Evolutionary conservation across 1,140 invertebrate genomes (phyloP).

Genomic region (Pemphigus obesinymphae): DNA sequence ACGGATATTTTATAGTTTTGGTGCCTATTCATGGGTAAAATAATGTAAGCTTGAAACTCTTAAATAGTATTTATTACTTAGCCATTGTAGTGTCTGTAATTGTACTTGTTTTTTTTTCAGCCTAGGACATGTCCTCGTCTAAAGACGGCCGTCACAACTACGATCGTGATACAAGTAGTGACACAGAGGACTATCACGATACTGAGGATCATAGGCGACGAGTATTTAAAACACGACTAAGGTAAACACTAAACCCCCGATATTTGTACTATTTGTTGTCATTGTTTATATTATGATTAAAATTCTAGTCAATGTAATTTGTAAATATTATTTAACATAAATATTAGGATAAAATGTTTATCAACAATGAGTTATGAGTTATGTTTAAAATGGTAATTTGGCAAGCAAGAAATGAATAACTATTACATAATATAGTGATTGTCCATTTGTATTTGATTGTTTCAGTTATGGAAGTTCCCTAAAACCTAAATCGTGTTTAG

Average conservation of each 20-base stretch:
- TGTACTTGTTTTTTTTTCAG: not conserved
- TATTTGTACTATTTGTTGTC: not conserved
- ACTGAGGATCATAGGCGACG: constrained; percentile 59
- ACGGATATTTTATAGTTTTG: not conserved
- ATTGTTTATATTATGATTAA: not conserved
- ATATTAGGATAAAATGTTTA: not conserved
- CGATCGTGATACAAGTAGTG: constrained; percentile 63
- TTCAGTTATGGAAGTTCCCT: constrained; percentile 61
- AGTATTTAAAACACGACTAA: constrained; percentile 62
- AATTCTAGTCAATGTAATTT: not conserved
- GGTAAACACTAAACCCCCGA: constrained; percentile 53
- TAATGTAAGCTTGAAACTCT: not conserved
- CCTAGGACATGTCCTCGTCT: constrained; percentile 19
- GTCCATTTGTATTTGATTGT: too few relatives aligned
- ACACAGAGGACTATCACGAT: constrained; percentile 66
- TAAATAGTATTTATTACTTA: not conserved
- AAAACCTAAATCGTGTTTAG: constrained; percentile 72
- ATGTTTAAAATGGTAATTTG: not conserved
- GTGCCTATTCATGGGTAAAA: constrained; percentile 32
- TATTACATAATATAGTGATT: not conserved
- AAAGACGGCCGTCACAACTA: constrained; percentile 42
- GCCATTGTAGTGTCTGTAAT: not conserved
- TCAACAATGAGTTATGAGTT: constrained; percentile 45
- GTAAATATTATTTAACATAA: not conserved
- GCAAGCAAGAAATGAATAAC: not conserved